Percentiles rank a stretch among this genome's conserved stretches.
Conservation (phyloP, 2,797 vertebrate species). For the Mastacembelus armatus region DNA sequence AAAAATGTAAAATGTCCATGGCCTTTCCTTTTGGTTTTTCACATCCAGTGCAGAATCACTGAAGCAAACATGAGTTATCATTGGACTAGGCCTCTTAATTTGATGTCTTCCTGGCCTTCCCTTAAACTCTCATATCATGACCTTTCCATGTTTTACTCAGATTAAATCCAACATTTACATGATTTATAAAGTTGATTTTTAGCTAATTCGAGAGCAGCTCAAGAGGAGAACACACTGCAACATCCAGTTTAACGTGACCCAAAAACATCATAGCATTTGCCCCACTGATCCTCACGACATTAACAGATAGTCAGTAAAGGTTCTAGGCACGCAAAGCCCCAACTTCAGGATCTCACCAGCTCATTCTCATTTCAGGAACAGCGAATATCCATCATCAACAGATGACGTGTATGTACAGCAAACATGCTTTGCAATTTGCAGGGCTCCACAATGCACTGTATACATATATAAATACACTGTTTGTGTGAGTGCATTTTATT, state of each 20-base stretch:
- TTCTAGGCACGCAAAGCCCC: slow-evolving; percentile 19
- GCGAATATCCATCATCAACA: slow-evolving; percentile 64
- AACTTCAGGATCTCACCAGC: slow-evolving; percentile 50
- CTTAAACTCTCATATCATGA: too few species aligned
- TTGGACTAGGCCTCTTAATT: too few species aligned
- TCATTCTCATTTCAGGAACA: slow-evolving; percentile 59
- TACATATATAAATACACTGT: slow-evolving; percentile 19
- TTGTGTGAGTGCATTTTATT: slow-evolving; percentile 26
- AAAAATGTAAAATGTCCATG: background rate
- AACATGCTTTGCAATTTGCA: slow-evolving; percentile 47
- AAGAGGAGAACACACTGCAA: too few species aligned
- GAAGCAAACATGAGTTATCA: too few species aligned
- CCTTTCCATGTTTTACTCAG: too few species aligned
- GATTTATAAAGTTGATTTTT: too few species aligned
- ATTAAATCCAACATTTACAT: too few species aligned
- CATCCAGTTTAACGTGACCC: background rate
- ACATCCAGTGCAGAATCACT: too few species aligned
- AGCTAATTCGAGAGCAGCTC: too few species aligned
- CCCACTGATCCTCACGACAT: slow-evolving; percentile 13
- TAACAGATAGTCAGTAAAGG: slow-evolving; percentile 25
- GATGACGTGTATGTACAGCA: slow-evolving; percentile 54
- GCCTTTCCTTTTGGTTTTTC: background rate
- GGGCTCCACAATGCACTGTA: slow-evolving; percentile 40
- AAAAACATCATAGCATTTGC: slow-evolving; percentile 9
- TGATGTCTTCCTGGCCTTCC: too few species aligned